Evolutionary conservation across 2,888 invertebrate species (phyloP).

Genomic region (Pantelozetes paolii): DNA sequence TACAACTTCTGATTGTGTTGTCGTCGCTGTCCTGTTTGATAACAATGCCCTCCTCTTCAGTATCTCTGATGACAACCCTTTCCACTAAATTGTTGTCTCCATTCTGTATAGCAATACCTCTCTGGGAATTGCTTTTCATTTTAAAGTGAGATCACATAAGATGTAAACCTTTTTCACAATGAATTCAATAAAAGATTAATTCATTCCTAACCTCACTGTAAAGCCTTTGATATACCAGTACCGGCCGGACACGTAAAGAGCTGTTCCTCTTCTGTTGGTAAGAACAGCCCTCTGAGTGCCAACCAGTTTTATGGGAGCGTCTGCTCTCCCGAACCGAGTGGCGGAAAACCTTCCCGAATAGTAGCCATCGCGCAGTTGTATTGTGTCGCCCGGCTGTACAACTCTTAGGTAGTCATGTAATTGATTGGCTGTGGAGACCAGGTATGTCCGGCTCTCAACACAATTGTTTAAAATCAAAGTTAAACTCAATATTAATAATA

Average conservation of each 20-base stretch:
- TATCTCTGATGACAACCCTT: background rate
- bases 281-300: background rate
- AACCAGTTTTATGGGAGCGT: conserved; percentile 22
- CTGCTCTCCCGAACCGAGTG: background rate
- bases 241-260: background rate
- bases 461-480: no score
- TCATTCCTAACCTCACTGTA: background rate
- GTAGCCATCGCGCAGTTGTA: conserved; percentile 18
- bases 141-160: no score
- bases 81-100: background rate
- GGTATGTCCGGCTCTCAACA: conserved; percentile 15
- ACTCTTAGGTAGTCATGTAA: background rate
- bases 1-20: conserved; percentile 12
- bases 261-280: conserved; percentile 2
- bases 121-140: background rate
- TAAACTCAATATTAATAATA: background rate
- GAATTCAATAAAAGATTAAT: no score
- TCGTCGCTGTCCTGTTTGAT: background rate
- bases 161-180: no score
- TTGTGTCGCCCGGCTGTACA: conserved; percentile 11
- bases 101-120: conserved; percentile 16
- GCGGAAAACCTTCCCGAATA: background rate
- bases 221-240: conserved; percentile 14
- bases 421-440: background rate
- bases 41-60: background rate